Evolutionary conservation across 2,113 vertebrate species (phyloP).

Genomic region (Origma solitaria): DNA sequence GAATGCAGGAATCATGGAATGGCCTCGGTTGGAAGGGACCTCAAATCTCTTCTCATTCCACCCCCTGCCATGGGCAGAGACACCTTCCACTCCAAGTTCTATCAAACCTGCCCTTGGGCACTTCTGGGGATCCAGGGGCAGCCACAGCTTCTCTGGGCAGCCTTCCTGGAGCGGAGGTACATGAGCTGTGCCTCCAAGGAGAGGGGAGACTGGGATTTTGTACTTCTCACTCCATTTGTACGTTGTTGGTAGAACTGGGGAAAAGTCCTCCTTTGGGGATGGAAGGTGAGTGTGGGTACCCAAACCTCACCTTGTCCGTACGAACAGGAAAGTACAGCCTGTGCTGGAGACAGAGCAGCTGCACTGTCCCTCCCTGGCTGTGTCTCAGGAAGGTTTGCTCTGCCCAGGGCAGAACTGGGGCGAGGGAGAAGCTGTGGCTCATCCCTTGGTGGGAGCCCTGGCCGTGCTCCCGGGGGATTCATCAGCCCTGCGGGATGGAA

Average conservation of each 20-base stretch:
- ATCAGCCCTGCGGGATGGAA: background rate
- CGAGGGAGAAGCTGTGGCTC: background rate
- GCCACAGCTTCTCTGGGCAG: background rate
- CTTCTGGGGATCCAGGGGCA: background rate
- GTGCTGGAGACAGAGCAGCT: background rate
- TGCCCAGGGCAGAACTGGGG: background rate
- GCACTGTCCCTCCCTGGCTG: accelerated
- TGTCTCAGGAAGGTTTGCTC: background rate
- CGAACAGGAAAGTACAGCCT: accelerated
- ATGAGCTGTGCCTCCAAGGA: no score
- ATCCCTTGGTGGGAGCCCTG: background rate
- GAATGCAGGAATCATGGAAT: background rate
- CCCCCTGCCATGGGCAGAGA: background rate
- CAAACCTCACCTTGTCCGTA: accelerated
- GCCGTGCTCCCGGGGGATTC: background rate
- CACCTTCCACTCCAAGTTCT: background rate
- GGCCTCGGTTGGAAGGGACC: background rate
- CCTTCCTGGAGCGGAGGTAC: background rate
- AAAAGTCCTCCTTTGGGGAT: background rate
- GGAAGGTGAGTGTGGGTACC: accelerated
- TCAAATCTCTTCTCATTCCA: background rate
- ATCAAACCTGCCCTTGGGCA: accelerated
- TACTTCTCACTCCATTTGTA: background rate
- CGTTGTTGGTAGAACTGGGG: background rate
- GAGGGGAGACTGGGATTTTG: background rate